Conservation (phyloP, 2,113 vertebrate genomes). For the Cygnus atratus region DNA sequence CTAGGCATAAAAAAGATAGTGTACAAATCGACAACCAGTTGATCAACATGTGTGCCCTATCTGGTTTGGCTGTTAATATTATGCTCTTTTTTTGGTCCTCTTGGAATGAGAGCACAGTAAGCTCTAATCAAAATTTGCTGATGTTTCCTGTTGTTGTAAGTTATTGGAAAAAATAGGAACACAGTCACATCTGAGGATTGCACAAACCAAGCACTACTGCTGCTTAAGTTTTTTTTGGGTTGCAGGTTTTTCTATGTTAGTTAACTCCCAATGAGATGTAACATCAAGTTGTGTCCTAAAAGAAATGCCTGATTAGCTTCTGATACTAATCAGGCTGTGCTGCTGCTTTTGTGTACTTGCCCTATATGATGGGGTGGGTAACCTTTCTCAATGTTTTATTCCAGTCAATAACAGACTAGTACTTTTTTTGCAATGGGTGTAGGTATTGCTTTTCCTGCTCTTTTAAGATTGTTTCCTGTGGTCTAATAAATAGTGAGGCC, state of each 20-base stretch:
- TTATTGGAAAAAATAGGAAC: background rate
- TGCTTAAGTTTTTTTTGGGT: background rate
- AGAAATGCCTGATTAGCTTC: background rate
- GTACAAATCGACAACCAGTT: background rate
- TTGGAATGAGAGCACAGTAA: background rate
- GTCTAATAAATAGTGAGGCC: background rate
- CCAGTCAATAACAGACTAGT: background rate
- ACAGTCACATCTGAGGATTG: background rate
- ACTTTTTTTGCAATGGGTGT: background rate
- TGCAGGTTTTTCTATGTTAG: background rate
- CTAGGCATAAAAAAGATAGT: background rate
- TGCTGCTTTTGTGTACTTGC: background rate
- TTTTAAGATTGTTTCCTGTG: background rate
- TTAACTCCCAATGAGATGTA: background rate
- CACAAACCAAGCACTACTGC: background rate
- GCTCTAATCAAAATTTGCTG: background rate
- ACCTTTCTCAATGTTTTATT: background rate
- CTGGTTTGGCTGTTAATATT: background rate
- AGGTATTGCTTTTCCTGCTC: background rate
- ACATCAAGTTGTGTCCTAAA: background rate
- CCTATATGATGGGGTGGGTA: background rate
- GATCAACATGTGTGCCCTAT: background rate
- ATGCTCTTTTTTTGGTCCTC: background rate
- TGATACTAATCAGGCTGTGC: background rate
- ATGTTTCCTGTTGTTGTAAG: background rate